Base-by-base conservation (phyloP, 2,888 invertebrate species). In the Geophilus truncorum region DNA sequence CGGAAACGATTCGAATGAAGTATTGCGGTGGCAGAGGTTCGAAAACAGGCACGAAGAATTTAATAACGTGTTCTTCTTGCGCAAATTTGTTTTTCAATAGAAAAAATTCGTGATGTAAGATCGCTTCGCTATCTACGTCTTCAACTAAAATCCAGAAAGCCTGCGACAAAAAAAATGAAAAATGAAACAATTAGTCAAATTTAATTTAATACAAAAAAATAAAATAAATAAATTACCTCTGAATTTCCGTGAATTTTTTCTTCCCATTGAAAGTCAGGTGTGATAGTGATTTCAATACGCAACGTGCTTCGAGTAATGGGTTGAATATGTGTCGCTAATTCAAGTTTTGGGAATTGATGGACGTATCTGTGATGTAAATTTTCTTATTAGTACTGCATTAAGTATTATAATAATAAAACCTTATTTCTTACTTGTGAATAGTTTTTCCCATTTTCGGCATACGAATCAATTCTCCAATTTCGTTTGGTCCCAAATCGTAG, bases 181-280 rank as follows among this genome's bases (percentile, higher is more conserved):
- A 28, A 30, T 25, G 21, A 23, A 40, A 12, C n/a, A 23, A 80
- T 23, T 77, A 7, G 32, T 2, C 4, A 40, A 82, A 36, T 3
- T 82, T 2, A 75, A 30, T 78, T 15, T 12, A 75, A 3, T 0
- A 77, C 18, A 23, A 23, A 30, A 32, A 1, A 12, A n/a, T n/a
- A n/a, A n/a, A n/a, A n/a, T n/a, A n/a, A n/a, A n/a, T n/a, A 15
- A 32, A 32, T 32, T 80, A 85, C 85, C 84, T 90, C 89, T 3
- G 92, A 89, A 80, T 90, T 90, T 32, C 92, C 92, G 84, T 91
- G 91, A 28, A 94, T 90, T 88, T 97, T 98, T 83, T 98, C 98
- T 84, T 99, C 98, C 99, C 99, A 99, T 85, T 98, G 96, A 88
- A 99, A 99, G 88, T 99, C 98, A 0, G 99, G 98, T 0, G 97